Evolutionary conservation across 2,888 invertebrate species (phyloP).

Genomic region (Megamerina dolium): DNA sequence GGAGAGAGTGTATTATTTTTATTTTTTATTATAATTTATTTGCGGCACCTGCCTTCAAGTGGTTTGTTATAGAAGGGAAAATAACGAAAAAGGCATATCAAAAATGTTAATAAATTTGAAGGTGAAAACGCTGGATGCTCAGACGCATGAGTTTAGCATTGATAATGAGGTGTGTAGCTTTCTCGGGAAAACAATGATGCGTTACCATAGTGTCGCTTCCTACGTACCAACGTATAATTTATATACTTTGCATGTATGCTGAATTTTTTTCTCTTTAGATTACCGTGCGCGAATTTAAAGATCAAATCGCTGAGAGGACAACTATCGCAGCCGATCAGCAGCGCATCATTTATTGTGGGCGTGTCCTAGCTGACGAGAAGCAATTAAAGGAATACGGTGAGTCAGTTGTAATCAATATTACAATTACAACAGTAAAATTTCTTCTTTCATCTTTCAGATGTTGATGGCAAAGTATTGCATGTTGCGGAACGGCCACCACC

Average conservation of each 20-base stretch:
- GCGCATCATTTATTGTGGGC: constrained; percentile 89
- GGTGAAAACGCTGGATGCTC: constrained; percentile 84
- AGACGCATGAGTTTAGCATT: constrained; percentile 73
- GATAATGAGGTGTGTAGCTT: constrained; percentile 76
- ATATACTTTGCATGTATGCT: too few relatives aligned
- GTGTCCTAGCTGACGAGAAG: constrained; percentile 83
- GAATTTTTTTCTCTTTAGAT: constrained; percentile 52
- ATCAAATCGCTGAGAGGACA: constrained; percentile 69
- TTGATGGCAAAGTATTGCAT: constrained; percentile 88
- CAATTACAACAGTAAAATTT: too few relatives aligned
- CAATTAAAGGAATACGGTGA: constrained; percentile 77
- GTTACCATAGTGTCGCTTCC: too few relatives aligned
- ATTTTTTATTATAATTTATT: too few relatives aligned
- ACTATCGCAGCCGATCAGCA: constrained; percentile 76
- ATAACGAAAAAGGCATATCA: too few relatives aligned
- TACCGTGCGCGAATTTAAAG: constrained; percentile 76
- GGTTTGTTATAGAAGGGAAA: too few relatives aligned
- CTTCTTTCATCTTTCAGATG: constrained; percentile 56
- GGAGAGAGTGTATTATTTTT: too few relatives aligned
- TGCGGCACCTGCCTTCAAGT: too few relatives aligned
- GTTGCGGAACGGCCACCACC: constrained; percentile 86
- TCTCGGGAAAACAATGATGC: too few relatives aligned
- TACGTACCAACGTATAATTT: too few relatives aligned
- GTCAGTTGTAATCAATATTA: too few relatives aligned
- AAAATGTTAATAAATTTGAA: constrained; percentile 66